Evolutionary conservation across 2,888 invertebrate genomes (phyloP).

Genomic region (Lissonota sp.): DNA sequence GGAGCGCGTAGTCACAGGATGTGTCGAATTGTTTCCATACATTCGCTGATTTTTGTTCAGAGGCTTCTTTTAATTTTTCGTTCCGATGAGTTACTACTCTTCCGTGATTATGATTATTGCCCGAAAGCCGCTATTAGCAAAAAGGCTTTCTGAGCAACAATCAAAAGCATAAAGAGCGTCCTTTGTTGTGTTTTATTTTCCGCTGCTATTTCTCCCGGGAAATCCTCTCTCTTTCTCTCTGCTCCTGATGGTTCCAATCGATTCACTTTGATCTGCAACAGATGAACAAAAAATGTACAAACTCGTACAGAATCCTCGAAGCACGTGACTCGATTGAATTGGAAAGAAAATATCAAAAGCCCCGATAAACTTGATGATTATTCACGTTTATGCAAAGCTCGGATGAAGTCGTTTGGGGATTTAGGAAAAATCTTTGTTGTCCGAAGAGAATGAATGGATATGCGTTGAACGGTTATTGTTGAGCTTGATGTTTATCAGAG

Average conservation of each 20-base stretch:
- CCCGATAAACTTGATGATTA: too few relatives aligned
- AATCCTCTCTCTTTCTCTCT: background rate
- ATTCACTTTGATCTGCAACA: slow-evolving; percentile 53
- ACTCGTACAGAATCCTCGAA: background rate
- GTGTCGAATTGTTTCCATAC: slow-evolving; percentile 24
- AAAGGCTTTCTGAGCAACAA: slow-evolving; percentile 85
- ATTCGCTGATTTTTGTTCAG: background rate
- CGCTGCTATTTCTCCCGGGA: background rate
- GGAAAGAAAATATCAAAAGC: background rate
- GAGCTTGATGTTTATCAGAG: background rate
- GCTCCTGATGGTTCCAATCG: background rate
- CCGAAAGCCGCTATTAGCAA: slow-evolving; percentile 83
- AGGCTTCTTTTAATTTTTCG: slow-evolving; percentile 30
- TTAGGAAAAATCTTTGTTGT: background rate
- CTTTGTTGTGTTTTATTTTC: slow-evolving; percentile 1
- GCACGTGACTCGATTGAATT: background rate
- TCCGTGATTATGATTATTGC: slow-evolving; percentile 84
- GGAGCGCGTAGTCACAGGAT: slow-evolving; percentile 27
- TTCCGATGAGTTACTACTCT: slow-evolving; percentile 75
- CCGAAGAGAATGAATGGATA: background rate
- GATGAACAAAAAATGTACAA: background rate
- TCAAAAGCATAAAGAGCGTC: slow-evolving; percentile 84
- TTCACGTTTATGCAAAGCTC: too few relatives aligned
- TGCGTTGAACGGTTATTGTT: background rate
- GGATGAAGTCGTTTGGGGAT: background rate